phyloP scores from a whole-genome alignment of 2,797 vertebrate species.

The Neomorphus geoffroyi region DNA sequence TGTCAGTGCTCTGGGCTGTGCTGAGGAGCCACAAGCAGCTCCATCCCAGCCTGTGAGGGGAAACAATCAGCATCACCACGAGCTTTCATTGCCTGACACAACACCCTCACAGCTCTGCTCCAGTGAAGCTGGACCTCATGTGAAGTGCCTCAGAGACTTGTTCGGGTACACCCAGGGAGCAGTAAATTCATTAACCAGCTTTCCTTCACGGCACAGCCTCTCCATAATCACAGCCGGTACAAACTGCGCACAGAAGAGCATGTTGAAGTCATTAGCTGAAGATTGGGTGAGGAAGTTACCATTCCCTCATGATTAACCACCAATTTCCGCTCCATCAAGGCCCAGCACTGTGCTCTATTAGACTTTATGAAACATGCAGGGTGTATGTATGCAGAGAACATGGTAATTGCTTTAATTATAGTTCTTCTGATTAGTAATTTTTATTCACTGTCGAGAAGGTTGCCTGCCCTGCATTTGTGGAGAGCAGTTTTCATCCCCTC shows the following conservation, averaged over 20 bases:
- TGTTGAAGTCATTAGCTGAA: slow-evolving; percentile 21
- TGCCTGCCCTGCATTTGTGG: not conserved
- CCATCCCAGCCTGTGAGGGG: accelerated
- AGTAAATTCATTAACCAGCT: not conserved
- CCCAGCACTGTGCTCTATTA: not conserved
- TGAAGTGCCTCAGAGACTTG: not conserved
- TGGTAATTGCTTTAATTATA: slow-evolving; percentile 22
- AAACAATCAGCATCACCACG: not conserved
- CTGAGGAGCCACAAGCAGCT: not conserved
- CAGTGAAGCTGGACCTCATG: not conserved
- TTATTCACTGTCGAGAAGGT: not conserved
- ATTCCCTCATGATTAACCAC: not conserved
- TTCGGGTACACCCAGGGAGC: not conserved
- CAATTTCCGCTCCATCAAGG: slow-evolving; percentile 9
- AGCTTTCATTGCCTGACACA: not conserved
- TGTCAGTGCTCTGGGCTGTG: not conserved
- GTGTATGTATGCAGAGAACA: not conserved
- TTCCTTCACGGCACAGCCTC: not conserved
- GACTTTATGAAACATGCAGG: not conserved
- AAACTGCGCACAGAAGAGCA: not conserved
- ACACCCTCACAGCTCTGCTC: not conserved
- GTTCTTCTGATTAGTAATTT: slow-evolving; percentile 7
- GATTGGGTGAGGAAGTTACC: slow-evolving; percentile 2
- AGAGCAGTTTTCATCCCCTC: not conserved
- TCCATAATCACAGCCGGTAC: not conserved